A percentile compares a stretch with the other conserved stretches of the same genome.
phyloP scores from a whole-genome alignment of 1,140 invertebrate genomes.

The Akabosia matsudoensis region DNA sequence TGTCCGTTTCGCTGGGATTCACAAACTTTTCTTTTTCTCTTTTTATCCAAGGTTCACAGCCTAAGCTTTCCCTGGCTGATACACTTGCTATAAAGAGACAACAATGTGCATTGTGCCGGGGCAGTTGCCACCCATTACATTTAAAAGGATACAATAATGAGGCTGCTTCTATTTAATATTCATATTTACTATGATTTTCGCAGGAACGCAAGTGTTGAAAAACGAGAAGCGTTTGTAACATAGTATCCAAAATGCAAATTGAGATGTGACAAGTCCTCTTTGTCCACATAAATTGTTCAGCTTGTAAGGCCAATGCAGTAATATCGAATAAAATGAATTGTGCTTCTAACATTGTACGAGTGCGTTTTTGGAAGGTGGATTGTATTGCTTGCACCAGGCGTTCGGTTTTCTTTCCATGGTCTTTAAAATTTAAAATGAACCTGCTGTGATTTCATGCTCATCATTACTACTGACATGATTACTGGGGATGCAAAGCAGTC shows the following conservation, averaged over 20 bases:
- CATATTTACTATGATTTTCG: neutral
- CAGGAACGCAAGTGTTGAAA: neutral
- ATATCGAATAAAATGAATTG: too few relatives aligned
- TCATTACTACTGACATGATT: neutral
- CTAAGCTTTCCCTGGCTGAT: neutral
- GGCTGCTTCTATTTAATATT: conserved; percentile 1
- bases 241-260: conserved; percentile 7
- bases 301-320: neutral
- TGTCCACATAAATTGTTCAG: neutral
- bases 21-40: neutral
- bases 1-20: too few relatives aligned
- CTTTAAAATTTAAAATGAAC: conserved; percentile 11
- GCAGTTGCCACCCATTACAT: neutral
- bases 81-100: neutral
- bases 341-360: neutral
- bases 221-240: neutral
- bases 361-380: neutral
- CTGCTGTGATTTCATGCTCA: neutral
- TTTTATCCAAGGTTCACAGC: neutral
- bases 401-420: neutral
- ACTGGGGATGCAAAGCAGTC: neutral
- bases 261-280: neutral
- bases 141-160: neutral
- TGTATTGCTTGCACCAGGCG: neutral
- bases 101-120: neutral